Percentiles rank a stretch among this genome's conserved stretches.
These are phyloP conservation scores for Scatophagus argus DNA, from an alignment of 2,113 vertebrate genomes.

Conservation along the genomic window DNA sequence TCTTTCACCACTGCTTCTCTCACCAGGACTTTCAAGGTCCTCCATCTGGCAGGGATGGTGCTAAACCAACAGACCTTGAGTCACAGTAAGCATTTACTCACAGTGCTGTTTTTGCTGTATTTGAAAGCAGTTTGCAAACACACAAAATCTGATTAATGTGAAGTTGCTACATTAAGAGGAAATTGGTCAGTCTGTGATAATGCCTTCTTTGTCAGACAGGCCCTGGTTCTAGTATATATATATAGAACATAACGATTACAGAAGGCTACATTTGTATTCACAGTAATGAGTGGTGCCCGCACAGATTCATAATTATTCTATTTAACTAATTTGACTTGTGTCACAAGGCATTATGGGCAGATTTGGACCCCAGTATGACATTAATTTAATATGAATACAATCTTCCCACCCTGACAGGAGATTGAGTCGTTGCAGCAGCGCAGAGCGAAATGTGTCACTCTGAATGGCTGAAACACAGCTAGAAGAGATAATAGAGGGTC, in stretches of 20 bases:
- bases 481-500: neutral
- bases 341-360: conserved; percentile 17
- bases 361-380: neutral
- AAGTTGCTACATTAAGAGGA: conserved; percentile 3
- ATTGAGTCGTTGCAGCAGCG: conserved; percentile 1
- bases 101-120: neutral
- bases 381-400: conserved; percentile 3
- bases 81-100: conserved; percentile 31
- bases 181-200: neutral
- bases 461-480: neutral
- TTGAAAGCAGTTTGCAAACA: conserved; percentile 32
- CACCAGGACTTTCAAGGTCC: conserved; percentile 52
- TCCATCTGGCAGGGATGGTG: conserved; percentile 32
- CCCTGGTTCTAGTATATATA: conserved; percentile 7
- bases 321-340: conserved; percentile 2
- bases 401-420: neutral
- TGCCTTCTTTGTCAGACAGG: neutral
- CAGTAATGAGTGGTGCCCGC: neutral
- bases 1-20: conserved; percentile 15
- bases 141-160: conserved; percentile 30
- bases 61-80: conserved; percentile 42
- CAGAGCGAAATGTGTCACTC: neutral
- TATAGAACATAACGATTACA: conserved; percentile 13
- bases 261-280: conserved; percentile 13
- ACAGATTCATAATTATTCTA: conserved; percentile 20